phyloP scores from a whole-genome alignment of 2,113 vertebrate species.

The Emydocephalus ijimae region DNA sequence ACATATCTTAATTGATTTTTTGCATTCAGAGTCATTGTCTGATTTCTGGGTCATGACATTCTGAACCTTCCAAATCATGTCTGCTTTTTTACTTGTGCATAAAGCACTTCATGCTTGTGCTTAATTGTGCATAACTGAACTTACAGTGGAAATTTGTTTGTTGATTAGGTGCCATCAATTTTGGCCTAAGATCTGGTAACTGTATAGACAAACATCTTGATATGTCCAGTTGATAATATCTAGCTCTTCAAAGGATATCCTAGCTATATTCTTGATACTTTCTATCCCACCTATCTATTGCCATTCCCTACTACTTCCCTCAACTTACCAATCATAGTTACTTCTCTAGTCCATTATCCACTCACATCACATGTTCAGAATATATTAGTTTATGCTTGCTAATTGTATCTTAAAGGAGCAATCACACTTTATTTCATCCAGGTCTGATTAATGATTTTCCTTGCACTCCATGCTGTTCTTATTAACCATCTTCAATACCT shows the following conservation, averaged over 20 bases:
- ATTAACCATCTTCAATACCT: background rate
- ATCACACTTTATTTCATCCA: background rate
- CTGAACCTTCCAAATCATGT: background rate
- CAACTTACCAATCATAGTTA: background rate
- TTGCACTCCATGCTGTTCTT: background rate
- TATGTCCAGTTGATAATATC: background rate
- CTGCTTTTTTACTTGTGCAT: background rate
- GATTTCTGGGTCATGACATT: background rate
- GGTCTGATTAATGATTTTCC: background rate
- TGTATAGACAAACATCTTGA: background rate
- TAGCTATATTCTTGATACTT: background rate
- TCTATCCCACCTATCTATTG: background rate
- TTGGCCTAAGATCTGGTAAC: background rate
- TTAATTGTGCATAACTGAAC: background rate
- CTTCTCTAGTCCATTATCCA: background rate
- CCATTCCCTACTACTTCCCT: background rate
- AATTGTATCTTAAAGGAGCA: background rate
- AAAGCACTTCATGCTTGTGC: background rate
- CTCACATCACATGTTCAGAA: background rate
- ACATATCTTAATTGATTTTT: background rate
- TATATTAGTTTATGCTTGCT: background rate
- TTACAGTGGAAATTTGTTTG: background rate
- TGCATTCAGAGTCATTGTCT: background rate
- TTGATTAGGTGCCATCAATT: background rate
- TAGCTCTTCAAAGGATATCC: background rate